These are phyloP conservation scores for Malachius bipustulatus DNA, from an alignment of 2,888 invertebrate species.

Conservation along the genomic window DNA sequence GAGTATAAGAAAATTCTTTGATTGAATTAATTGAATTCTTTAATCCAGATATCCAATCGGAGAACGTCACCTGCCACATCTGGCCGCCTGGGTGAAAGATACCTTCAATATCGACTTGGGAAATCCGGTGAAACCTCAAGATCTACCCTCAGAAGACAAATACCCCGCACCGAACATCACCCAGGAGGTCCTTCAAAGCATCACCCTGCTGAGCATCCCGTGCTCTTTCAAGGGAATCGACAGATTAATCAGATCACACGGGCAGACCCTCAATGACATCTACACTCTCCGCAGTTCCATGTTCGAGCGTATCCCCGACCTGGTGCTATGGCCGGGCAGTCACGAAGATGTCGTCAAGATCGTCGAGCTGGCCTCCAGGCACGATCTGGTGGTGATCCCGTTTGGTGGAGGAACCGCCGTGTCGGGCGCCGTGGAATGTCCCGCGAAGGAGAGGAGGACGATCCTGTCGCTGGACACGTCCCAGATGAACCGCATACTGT, in stretches of 20 bases:
- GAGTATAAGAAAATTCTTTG: neutral
- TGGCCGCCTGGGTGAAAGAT: conserved; percentile 68
- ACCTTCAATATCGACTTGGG: conserved; percentile 56
- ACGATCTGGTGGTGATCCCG: conserved; percentile 77
- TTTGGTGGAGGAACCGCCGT: conserved; percentile 94
- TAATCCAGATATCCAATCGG: conserved; percentile 64
- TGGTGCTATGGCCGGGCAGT: conserved; percentile 82
- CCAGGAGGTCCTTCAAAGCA: conserved; percentile 44
- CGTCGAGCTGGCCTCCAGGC: conserved; percentile 60
- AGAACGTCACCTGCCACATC: conserved; percentile 58
- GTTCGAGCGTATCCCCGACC: conserved; percentile 80
- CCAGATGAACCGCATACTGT: conserved; percentile 89
- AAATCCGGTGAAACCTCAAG: conserved; percentile 42
- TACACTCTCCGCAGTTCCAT: conserved; percentile 58
- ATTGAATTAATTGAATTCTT: conserved; percentile 7
- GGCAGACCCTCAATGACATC: conserved; percentile 88
- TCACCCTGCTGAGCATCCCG: conserved; percentile 44
- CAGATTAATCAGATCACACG: conserved; percentile 78
- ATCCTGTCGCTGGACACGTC: conserved; percentile 89
- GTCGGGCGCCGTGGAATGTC: conserved; percentile 78
- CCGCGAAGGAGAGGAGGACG: conserved; percentile 59
- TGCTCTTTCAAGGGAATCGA: conserved; percentile 68
- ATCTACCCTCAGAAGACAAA: conserved; percentile 39
- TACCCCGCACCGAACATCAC: conserved; percentile 58
- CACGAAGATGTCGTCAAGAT: conserved; percentile 79